Evolutionary conservation across 2,888 invertebrate species (phyloP).

Genomic region (Caenorhabditis sp.): DNA sequence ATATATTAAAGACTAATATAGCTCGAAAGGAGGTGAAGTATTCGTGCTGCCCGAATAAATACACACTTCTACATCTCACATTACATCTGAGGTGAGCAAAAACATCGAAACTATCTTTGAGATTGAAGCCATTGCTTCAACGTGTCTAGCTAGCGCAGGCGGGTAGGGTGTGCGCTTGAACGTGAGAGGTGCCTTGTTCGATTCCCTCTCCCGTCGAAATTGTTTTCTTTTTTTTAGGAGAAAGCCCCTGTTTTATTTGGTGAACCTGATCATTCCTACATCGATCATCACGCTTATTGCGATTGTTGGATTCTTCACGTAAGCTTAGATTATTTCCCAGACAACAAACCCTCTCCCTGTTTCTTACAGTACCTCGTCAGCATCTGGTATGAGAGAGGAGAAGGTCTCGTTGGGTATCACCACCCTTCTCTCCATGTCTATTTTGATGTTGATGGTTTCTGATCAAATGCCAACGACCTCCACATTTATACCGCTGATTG

Average conservation of each 20-base stretch:
- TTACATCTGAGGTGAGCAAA: constrained; percentile 50
- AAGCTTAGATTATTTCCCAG: too few relatives aligned
- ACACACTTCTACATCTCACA: constrained; percentile 67
- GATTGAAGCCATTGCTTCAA: too few relatives aligned
- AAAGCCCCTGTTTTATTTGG: constrained; percentile 70
- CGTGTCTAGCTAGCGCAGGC: too few relatives aligned
- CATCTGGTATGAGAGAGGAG: constrained; percentile 72
- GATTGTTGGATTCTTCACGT: constrained; percentile 73
- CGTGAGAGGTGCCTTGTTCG: too few relatives aligned
- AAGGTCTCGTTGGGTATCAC: constrained; percentile 74
- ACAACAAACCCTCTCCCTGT: too few relatives aligned
- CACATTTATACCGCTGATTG: constrained; percentile 74
- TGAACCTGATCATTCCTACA: constrained; percentile 71
- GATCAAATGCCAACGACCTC: constrained; percentile 75
- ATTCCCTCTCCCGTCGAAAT: too few relatives aligned
- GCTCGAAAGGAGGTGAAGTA: constrained; percentile 67
- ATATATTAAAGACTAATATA: constrained; percentile 62
- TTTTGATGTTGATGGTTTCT: constrained; percentile 73
- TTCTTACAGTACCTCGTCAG: constrained; percentile 71
- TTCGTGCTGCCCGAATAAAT: constrained; percentile 69
- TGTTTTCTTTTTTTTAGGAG: too few relatives aligned
- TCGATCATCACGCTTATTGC: constrained; percentile 69
- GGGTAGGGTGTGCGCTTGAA: too few relatives aligned
- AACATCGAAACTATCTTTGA: too few relatives aligned
- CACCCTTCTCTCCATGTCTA: constrained; percentile 73